phyloP scores from a whole-genome alignment of 2,113 vertebrate genomes.

The Nannobrachium achirus region DNA sequence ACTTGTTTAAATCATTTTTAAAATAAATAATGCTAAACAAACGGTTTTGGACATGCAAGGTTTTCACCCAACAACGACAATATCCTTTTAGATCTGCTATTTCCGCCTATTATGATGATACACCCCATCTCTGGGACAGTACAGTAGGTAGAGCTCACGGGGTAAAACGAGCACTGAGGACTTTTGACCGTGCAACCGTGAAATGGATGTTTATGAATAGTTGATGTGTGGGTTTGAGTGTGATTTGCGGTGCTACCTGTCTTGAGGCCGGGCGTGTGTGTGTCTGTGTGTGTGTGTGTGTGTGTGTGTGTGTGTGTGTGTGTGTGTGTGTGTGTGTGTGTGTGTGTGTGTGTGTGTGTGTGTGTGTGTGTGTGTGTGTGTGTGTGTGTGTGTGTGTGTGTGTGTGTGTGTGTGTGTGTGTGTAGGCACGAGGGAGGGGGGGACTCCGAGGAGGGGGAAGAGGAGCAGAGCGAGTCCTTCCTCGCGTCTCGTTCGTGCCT shows the following conservation, averaged over 20 bases:
- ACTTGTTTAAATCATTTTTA: no score
- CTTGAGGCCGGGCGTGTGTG: constrained; percentile 30
- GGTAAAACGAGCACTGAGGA: no score
- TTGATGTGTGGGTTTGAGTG: constrained; percentile 61
- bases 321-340: constrained; percentile 10
- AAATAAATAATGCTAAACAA: no score
- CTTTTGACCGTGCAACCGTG: constrained; percentile 26
- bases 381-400: neutral
- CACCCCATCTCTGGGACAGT: no score
- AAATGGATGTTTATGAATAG: constrained; percentile 65
- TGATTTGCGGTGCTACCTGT: constrained; percentile 60
- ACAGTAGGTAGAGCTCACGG: no score
- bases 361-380: neutral
- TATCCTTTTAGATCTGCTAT: no score
- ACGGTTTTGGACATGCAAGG: no score
- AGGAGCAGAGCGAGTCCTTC: constrained; percentile 72
- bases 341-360: neutral
- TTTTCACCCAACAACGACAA: no score
- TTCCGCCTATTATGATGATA: no score
- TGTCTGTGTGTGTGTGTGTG: neutral
- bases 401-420: neutral
- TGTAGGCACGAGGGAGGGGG: neutral
- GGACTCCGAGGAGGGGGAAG: constrained; percentile 48
- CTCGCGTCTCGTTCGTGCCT: constrained; percentile 76
- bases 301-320: constrained; percentile 14